Evolutionary conservation across 2,797 vertebrate genomes (phyloP), one percentile per base, ranked within the genome.

Genomic region (Bradypodion ventrale): DNA sequence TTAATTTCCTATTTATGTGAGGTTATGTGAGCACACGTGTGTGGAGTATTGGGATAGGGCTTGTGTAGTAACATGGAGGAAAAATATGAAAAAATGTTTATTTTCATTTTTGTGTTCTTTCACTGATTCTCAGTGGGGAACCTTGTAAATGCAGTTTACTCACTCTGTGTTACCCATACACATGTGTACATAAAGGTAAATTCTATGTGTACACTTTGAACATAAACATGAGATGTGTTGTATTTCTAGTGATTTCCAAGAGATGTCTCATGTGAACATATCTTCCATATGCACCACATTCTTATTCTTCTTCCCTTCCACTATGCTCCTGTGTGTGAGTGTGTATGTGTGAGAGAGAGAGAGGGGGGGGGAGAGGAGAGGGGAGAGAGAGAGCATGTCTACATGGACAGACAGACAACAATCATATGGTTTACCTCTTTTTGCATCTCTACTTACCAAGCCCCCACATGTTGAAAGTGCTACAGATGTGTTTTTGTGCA

Each of bases 381-480:
- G 52, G 49, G 8, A 8, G 49, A 52, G 49, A 1, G 46, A 49
- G 46, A 49, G 13, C 46, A 49, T 4, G 52, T 56, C 52, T 4
- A 4, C 56, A 16, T 56, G 52, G 12, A 56, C 10, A 56, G 16
- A 56, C 52, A 56, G 52, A 56, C 16, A 19, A 56, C 16, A 4
- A 15, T 56, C 52, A 15, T 56, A 56, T 56, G 37, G 19, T 35
- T 4, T 23, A 74, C 13, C 27, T 44, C 60, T 68, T 23, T 25
- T 42, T 23, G 12, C 15, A 40, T 56, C 86, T 81, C 75, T 74
- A 98, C 98, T 98, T 96, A 98, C 98, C 98, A 98, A 95, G 80
- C 98, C 98, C 78, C 86, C 92, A 92, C 98, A 98, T 86, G 97
- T 98, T 15, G 98, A 97, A 87, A 98, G 95, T 49, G 98, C 98